Conservation (phyloP, 2,797 vertebrate species). For the Rhynchonycteris naso region DNA sequence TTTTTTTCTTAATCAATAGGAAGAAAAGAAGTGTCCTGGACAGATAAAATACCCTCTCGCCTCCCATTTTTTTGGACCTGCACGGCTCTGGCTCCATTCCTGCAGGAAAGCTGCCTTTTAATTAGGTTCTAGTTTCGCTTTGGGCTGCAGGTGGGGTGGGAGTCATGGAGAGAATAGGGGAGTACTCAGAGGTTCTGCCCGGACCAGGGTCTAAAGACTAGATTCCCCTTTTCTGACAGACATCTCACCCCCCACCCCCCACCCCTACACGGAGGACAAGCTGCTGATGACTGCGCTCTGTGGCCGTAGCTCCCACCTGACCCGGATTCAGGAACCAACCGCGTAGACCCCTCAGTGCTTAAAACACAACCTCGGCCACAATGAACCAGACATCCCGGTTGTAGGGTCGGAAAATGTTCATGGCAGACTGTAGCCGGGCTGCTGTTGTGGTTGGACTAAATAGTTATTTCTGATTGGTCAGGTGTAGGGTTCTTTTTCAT, state of each 20-base stretch:
- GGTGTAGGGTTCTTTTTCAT: constrained; percentile 55
- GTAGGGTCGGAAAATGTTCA: constrained; percentile 39
- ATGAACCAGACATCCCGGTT: background rate
- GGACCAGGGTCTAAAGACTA: background rate
- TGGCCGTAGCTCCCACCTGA: background rate
- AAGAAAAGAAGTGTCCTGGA: background rate
- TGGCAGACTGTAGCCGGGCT: background rate
- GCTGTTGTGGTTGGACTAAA: constrained; percentile 27
- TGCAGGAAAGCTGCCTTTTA: constrained; percentile 15
- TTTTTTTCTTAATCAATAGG: background rate
- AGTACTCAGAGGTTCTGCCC: background rate
- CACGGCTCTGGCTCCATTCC: constrained; percentile 16
- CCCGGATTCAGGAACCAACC: background rate
- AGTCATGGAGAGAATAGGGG: background rate
- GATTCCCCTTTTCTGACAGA: background rate
- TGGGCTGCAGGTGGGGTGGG: background rate
- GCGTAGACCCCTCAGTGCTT: background rate
- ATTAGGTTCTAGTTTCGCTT: constrained; percentile 65
- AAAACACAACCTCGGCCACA: background rate
- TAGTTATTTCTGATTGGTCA: constrained; percentile 72
- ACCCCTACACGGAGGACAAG: background rate
- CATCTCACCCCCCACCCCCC: background rate
- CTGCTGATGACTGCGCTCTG: background rate
- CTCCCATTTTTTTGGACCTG: background rate
- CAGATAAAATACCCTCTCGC: background rate